Percentiles rank a stretch among this genome's conserved stretches.
These are phyloP conservation scores for Rhabdornis inornatus DNA, from an alignment of 2,113 vertebrate genomes.

Conservation along the genomic window DNA sequence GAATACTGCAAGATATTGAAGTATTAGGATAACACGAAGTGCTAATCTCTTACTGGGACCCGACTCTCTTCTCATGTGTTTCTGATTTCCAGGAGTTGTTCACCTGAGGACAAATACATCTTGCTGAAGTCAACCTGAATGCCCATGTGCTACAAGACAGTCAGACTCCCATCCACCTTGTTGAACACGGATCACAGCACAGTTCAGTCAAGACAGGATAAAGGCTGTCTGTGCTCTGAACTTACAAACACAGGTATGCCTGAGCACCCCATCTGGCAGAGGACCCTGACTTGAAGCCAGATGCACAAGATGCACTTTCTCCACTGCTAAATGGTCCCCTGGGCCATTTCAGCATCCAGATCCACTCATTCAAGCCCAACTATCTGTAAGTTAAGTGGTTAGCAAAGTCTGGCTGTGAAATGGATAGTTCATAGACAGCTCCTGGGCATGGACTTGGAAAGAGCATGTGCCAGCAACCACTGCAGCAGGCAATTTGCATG, in stretches of 20 bases:
- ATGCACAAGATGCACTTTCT: neutral
- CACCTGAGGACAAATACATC: neutral
- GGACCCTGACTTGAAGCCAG: neutral
- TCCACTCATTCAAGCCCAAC: neutral
- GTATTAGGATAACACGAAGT: neutral
- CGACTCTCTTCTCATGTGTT: neutral
- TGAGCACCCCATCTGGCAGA: accelerated
- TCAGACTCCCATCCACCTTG: neutral
- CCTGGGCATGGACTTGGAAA: neutral
- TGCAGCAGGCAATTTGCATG: neutral
- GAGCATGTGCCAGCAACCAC: accelerated
- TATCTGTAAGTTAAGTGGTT: neutral
- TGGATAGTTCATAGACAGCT: neutral
- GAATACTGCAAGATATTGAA: neutral
- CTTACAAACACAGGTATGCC: neutral
- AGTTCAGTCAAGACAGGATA: neutral
- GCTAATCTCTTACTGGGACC: neutral
- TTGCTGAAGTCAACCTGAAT: neutral
- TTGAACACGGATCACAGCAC: neutral
- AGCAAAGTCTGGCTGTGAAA: neutral
- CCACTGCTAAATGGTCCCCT: neutral
- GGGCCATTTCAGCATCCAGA: neutral
- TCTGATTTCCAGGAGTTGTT: neutral
- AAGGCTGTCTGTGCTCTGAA: neutral
- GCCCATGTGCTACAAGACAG: neutral